Conservation (phyloP, 2,888 invertebrate genomes). For the Barypeithes pellucidus region DNA sequence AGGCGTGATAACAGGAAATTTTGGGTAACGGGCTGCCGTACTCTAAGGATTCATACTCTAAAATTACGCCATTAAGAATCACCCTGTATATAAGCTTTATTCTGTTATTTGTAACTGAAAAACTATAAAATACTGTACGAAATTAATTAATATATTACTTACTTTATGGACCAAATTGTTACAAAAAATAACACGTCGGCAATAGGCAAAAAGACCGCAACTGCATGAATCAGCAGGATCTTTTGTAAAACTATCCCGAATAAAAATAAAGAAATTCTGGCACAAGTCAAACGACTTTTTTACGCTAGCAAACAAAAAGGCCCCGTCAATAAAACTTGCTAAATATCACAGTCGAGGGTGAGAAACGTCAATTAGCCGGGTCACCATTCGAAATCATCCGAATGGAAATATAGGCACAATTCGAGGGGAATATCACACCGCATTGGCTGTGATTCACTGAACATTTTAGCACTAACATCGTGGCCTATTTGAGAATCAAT, state of each 20-base stretch:
- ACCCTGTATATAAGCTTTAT: no score
- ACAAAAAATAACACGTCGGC: not conserved
- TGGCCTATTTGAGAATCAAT: conserved; percentile 68
- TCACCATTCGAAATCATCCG: conserved; percentile 62
- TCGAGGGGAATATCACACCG: conserved; percentile 62
- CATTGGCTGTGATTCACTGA: conserved; percentile 62
- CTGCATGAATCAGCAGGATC: conserved; percentile 38
- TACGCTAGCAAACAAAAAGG: conserved; percentile 45
- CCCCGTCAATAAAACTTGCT: conserved; percentile 60
- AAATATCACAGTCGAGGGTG: conserved; percentile 61
- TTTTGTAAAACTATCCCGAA: conserved; percentile 26
- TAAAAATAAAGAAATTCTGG: conserved; percentile 31
- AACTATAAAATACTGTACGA: no score
- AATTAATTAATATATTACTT: no score
- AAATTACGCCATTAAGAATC: no score
- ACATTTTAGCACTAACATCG: conserved; percentile 63
- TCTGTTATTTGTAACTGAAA: no score
- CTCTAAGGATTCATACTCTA: no score
- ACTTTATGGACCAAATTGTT: no score
- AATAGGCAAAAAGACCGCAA: not conserved
- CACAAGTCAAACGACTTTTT: conserved; percentile 53
- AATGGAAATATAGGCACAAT: conserved; percentile 64
- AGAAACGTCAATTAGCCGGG: conserved; percentile 65
- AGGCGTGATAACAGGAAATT: no score
- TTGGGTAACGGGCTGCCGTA: no score